Base-by-base conservation (phyloP, 2,888 invertebrate species). In the Ophion costatus region DNA sequence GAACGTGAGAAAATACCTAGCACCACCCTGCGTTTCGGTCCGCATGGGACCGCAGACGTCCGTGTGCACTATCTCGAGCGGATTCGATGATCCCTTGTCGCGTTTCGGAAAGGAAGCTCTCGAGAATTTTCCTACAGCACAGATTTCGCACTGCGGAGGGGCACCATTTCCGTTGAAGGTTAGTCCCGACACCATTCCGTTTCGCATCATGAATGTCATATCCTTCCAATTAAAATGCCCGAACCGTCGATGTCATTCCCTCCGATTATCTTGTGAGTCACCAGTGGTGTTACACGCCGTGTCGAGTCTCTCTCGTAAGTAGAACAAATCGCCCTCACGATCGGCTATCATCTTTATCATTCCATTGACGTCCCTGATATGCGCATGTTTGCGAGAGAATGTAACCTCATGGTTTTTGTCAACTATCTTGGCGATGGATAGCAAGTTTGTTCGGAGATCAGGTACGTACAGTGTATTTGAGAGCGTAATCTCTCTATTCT, bases 1-100 rank as follows among this genome's bases (percentile, higher is more conserved):
- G 71, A 89, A 89, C 2, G 88, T 88, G 2, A 88, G 83, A 42
- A 89, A 87, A 63, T 90, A 90, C 57, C 56, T 71, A 3, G 79
- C 61, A 24, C 83, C 79, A 17, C 87, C 88, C n/a, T 80, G 51
- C 0, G 89, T 89, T 22, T 84, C 74, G 5, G 79, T 56, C 7
- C 87, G 61, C 87, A 89, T 88, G 0, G 90, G 89, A 63, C 63
- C 29, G 17, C 22, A 38, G 3, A 51, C 51, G 22, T 63, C 63
- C 6, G 24, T 14, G 56, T 87, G 79, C 0, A 88, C 57, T 1
- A 88, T 77, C 3, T 86, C 82, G 0, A 88, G 59, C 6, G 75
- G 9, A 57, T 78, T 51, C 0, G 71, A 20, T 1, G 14, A 24
- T 66, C 74, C 57, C 0, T 71, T 14, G 0, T 64, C 63, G 17